Evolutionary conservation across 1,140 invertebrate genomes (phyloP).

Genomic region (Argopecten irradians): DNA sequence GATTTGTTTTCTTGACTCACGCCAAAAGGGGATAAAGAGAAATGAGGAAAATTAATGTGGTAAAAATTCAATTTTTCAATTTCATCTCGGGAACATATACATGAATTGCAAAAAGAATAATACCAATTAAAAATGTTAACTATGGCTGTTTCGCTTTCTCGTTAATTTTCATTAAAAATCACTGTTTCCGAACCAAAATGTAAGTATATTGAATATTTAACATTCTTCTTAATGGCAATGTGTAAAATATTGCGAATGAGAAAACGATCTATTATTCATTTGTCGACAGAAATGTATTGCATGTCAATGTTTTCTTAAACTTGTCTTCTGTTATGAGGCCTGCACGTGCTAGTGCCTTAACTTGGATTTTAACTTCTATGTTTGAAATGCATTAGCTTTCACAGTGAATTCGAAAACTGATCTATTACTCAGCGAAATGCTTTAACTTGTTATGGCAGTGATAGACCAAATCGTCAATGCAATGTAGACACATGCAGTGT

Average conservation of each 20-base stretch:
- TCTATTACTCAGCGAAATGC: background rate
- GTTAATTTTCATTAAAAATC: background rate
- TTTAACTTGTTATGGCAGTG: background rate
- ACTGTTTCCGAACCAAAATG: background rate
- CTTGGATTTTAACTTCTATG: background rate
- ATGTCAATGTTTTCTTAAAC: background rate
- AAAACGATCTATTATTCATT: background rate
- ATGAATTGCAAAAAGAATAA: background rate
- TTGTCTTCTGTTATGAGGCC: background rate
- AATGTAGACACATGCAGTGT: background rate
- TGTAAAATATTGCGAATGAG: background rate
- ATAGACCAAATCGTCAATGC: background rate
- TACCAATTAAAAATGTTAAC: background rate
- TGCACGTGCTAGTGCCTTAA: background rate
- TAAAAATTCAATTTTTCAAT: conserved; percentile 24
- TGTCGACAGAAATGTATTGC: background rate
- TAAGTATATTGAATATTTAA: background rate
- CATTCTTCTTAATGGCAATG: background rate
- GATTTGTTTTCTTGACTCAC: conserved; percentile 21
- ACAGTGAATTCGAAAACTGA: background rate
- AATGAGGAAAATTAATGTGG: conserved; percentile 22
- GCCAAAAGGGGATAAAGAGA: conserved; percentile 9
- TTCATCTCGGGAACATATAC: conserved; percentile 1
- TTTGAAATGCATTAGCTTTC: background rate
- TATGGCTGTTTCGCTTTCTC: background rate